Conservation (phyloP, 2,888 invertebrate genomes). For the Diaprepes abbreviatus region DNA sequence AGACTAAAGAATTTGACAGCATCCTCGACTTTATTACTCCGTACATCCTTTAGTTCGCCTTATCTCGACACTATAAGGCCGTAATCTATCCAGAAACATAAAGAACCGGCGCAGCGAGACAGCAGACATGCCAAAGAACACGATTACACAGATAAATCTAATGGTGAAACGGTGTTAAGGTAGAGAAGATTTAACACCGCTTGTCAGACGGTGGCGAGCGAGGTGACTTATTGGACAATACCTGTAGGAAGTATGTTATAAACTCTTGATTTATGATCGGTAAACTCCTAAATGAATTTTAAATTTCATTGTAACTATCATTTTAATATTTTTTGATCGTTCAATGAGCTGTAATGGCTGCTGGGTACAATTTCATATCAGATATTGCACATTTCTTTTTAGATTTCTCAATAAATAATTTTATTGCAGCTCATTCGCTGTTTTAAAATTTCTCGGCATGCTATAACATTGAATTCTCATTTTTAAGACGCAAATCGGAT, state of each 20-base stretch:
- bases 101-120: slow-evolving; percentile 55
- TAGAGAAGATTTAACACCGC: slow-evolving; percentile 61
- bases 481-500: no score
- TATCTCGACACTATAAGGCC: slow-evolving; percentile 34
- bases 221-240: slow-evolving; percentile 62
- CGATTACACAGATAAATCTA: slow-evolving; percentile 69
- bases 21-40: slow-evolving; percentile 35
- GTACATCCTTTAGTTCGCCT: slow-evolving; percentile 23
- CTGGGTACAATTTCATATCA: no score
- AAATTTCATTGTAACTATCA: no score
- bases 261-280: slow-evolving; percentile 22
- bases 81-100: slow-evolving; percentile 39
- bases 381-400: no score
- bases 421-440: no score
- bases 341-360: no score
- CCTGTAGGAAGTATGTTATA: slow-evolving; percentile 52
- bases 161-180: slow-evolving; percentile 68
- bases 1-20: slow-evolving; percentile 35
- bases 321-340: no score
- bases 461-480: no score
- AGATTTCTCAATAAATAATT: no score
- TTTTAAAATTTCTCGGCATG: no score
- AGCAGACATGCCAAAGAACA: slow-evolving; percentile 66
- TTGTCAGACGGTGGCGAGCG: slow-evolving; percentile 42
- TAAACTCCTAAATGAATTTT: not conserved